Evolutionary conservation across 2,888 invertebrate species (phyloP).

Genomic region (Agonum fuliginosum): DNA sequence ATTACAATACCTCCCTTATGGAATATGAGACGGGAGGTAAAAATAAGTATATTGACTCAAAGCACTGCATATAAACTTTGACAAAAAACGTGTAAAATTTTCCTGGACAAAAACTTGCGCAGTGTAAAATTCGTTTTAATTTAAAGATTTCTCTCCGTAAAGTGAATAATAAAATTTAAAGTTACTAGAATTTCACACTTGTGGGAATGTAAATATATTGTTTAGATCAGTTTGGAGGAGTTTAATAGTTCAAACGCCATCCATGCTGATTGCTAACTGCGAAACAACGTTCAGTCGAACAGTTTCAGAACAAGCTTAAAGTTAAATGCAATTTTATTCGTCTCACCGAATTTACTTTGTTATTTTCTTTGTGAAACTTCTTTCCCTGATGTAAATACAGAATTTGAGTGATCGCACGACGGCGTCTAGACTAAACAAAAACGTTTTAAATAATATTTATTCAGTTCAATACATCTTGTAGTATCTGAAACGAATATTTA

Average conservation of each 20-base stretch:
- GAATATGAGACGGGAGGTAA: too few relatives aligned
- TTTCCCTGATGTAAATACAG: constrained; percentile 23
- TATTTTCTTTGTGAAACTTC: constrained; percentile 35
- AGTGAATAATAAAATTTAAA: constrained; percentile 14
- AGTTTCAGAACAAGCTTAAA: not conserved
- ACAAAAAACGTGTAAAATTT: too few relatives aligned
- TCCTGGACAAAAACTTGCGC: too few relatives aligned
- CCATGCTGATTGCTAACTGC: constrained; percentile 39
- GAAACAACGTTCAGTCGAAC: constrained; percentile 19
- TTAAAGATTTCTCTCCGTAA: not conserved
- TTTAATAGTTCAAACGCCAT: constrained; percentile 24
- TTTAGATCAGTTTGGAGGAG: constrained; percentile 3
- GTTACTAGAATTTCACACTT: constrained; percentile 28
- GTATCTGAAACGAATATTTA: not conserved
- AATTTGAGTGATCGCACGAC: constrained; percentile 10
- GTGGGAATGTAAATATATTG: constrained; percentile 30
- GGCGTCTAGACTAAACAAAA: constrained; percentile 25
- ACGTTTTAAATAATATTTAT: constrained; percentile 18
- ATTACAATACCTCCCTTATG: too few relatives aligned
- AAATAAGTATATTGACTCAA: too few relatives aligned
- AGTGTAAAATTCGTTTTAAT: too few relatives aligned
- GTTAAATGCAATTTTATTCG: constrained; percentile 38
- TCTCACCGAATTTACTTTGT: constrained; percentile 19
- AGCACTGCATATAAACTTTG: too few relatives aligned
- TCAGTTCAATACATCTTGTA: not conserved